Evolutionary conservation across 2,888 invertebrate species (phyloP).

Genomic region (Drosophila niveifrons): DNA sequence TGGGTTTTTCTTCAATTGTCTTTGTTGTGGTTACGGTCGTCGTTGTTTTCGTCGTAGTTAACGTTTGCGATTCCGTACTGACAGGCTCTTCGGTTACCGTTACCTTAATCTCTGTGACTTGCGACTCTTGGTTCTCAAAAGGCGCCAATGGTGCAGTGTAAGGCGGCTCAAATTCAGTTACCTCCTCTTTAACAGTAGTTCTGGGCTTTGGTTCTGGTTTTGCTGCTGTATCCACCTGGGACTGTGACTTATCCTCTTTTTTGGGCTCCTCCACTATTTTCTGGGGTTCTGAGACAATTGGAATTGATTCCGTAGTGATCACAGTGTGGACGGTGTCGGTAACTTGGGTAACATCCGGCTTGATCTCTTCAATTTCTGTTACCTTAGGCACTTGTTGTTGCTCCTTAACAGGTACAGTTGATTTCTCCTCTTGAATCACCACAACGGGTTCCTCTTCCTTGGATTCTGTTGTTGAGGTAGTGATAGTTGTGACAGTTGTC

Average conservation of each 20-base stretch:
- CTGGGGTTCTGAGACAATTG: conserved; percentile 14
- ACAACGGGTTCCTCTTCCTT: conserved; percentile 31
- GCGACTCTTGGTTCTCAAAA: conserved; percentile 37
- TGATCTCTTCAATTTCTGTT: conserved; percentile 5
- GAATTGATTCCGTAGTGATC: conserved; percentile 17
- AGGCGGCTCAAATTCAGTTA: conserved; percentile 50
- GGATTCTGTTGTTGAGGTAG: conserved; percentile 65
- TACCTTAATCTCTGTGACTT: conserved; percentile 25
- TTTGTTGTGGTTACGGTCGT: conserved; percentile 60
- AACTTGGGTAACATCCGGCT: conserved; percentile 29
- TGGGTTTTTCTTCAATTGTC: conserved; percentile 31
- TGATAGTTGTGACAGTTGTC: conserved; percentile 57
- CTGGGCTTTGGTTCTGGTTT: conserved; percentile 68
- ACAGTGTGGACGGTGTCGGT: conserved; percentile 56
- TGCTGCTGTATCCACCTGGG: not conserved
- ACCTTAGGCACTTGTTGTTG: conserved; percentile 21
- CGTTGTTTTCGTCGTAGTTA: conserved; percentile 60
- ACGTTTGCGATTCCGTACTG: conserved; percentile 37
- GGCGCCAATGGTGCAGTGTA: conserved; percentile 66
- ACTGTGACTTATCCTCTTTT: conserved; percentile 19
- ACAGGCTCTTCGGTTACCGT: conserved; percentile 53
- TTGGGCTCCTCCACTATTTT: conserved; percentile 1
- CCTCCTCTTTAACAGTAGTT: conserved; percentile 40
- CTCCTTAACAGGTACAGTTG: conserved; percentile 22
- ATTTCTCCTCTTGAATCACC: conserved; percentile 16